Conservation (phyloP, 2,113 vertebrate species). For the Meriones unguiculatus region DNA sequence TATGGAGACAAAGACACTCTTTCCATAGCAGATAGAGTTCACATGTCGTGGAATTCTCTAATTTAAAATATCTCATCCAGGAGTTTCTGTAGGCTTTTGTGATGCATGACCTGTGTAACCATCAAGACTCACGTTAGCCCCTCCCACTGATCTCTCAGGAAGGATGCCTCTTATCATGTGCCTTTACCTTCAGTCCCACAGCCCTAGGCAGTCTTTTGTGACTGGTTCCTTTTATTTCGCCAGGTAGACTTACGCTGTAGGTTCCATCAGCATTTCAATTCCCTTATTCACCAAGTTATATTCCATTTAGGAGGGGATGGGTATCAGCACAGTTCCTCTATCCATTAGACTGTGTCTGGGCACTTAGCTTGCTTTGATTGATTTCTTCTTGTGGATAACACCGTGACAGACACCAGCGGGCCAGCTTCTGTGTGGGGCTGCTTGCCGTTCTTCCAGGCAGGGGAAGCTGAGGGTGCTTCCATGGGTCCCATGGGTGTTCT, state of each 20-base stretch:
- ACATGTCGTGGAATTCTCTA: neutral
- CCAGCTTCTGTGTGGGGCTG: neutral
- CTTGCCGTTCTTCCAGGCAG: neutral
- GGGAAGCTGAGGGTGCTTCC: neutral
- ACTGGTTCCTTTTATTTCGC: neutral
- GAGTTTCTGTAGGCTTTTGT: neutral
- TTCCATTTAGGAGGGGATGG: neutral
- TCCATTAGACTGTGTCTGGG: neutral
- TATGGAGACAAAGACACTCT: neutral
- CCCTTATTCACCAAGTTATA: neutral
- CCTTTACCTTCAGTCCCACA: neutral
- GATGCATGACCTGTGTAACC: accelerated
- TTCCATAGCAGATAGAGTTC: neutral
- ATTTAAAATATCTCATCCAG: neutral
- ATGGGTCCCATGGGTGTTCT: neutral
- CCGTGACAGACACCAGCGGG: neutral
- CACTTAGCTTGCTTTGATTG: neutral
- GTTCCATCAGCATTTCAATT: neutral
- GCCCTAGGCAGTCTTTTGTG: neutral
- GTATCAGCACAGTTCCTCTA: neutral
- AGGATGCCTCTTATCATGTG: neutral
- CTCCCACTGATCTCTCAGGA: neutral
- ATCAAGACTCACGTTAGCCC: neutral
- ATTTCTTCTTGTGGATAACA: neutral
- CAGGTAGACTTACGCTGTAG: neutral